Percentiles rank a stretch among this genome's conserved stretches.
These are phyloP conservation scores for Lutraria rhynchaena DNA, from an alignment of 1,140 invertebrate species.

Conservation along the genomic window DNA sequence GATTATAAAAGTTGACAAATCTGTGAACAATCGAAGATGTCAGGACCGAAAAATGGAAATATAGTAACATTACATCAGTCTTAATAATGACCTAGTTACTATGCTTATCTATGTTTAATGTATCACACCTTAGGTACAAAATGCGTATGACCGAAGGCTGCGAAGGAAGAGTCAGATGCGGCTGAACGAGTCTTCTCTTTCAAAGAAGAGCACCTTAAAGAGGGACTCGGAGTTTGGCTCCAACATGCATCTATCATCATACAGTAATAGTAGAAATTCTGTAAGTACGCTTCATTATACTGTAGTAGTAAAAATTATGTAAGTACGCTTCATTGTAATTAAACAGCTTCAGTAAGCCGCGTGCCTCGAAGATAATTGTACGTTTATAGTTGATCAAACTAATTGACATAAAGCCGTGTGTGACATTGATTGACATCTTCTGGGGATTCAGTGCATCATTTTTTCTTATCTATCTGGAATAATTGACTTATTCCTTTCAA, in stretches of 20 bases:
- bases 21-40: background rate
- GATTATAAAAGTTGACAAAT: no score
- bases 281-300: conserved; percentile 1
- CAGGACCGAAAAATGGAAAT: background rate
- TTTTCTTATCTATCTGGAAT: no score
- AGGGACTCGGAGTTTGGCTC: conserved; percentile 8
- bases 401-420: no score
- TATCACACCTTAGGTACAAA: conserved; percentile 62
- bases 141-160: conserved; percentile 61
- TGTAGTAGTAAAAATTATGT: background rate
- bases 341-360: no score
- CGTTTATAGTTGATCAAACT: no score
- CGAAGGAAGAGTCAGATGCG: conserved; percentile 32
- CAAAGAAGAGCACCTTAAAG: conserved; percentile 15
- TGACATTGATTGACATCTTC: no score
- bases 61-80: background rate
- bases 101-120: no score
- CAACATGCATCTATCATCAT: background rate
- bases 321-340: background rate
- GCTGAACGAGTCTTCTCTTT: conserved; percentile 26
- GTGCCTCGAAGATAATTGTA: no score
- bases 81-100: background rate
- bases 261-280: background rate
- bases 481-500: no score
- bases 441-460: no score